phyloP scores from a whole-genome alignment of 2,888 invertebrate genomes.

The Ichneumon xanthorius region DNA sequence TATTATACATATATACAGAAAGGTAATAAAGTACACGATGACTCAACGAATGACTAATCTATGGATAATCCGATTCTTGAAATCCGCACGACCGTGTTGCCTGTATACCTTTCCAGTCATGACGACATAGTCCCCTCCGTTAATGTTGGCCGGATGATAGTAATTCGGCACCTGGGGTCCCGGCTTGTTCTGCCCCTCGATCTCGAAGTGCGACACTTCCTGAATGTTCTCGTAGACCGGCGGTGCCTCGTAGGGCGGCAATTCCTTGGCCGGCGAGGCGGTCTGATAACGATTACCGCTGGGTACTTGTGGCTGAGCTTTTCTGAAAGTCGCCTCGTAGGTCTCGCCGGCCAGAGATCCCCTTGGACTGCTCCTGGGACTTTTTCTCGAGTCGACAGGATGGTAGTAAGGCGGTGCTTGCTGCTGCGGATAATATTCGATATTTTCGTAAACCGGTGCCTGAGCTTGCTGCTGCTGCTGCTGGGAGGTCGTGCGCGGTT shows the following conservation, averaged over 20 bases:
- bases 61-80: background rate
- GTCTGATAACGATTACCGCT: conserved; percentile 87
- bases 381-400: conserved; percentile 85
- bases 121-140: conserved; percentile 92
- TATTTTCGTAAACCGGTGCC: conserved; percentile 92
- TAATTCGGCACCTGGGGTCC: conserved; percentile 85
- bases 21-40: conserved; percentile 21
- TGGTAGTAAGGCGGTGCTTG: conserved; percentile 89
- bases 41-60: conserved; percentile 55
- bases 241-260: conserved; percentile 86
- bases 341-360: conserved; percentile 81
- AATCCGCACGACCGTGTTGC: background rate
- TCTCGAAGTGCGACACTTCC: conserved; percentile 85
- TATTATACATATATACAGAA: background rate
- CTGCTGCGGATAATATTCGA: conserved; percentile 90
- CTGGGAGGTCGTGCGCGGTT: conserved; percentile 85
- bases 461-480: conserved; percentile 78
- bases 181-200: conserved; percentile 80
- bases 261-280: conserved; percentile 86
- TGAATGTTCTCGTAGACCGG: conserved; percentile 88
- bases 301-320: conserved; percentile 94
- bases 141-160: conserved; percentile 88
- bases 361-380: conserved; percentile 83
- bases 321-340: conserved; percentile 87
- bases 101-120: conserved; percentile 89